Conservation (phyloP, 2,888 invertebrate species). For the Philereme transversata region DNA sequence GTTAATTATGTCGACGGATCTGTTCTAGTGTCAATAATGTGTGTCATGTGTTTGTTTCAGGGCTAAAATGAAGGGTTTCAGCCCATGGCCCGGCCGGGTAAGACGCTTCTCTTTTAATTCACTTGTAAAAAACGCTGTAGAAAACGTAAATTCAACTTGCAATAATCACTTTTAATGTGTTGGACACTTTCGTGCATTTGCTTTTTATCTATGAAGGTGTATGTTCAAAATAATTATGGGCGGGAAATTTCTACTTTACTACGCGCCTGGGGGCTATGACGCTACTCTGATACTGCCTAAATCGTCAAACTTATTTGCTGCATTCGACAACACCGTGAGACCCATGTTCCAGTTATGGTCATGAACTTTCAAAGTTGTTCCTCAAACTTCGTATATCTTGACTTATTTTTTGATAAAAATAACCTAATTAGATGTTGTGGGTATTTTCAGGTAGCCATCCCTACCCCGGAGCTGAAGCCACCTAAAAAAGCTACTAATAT, state of each 20-base stretch:
- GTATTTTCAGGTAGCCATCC: constrained; percentile 90
- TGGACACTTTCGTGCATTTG: constrained; percentile 25
- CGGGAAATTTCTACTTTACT: constrained; percentile 57
- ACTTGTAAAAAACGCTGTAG: constrained; percentile 27
- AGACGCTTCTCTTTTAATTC: constrained; percentile 79
- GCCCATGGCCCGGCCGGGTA: constrained; percentile 98
- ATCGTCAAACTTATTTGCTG: constrained; percentile 13
- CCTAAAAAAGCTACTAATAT: constrained; percentile 88
- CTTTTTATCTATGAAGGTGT: constrained; percentile 39
- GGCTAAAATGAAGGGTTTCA: constrained; percentile 99
- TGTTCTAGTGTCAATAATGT: constrained; percentile 37
- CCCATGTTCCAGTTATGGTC: neutral
- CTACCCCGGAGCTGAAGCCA: constrained; percentile 90
- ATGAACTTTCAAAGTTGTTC: neutral
- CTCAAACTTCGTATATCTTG: neutral
- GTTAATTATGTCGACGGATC: constrained; percentile 64
- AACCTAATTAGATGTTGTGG: constrained; percentile 49
- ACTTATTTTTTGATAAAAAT: constrained; percentile 26
- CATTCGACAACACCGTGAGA: constrained; percentile 1
- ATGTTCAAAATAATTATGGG: constrained; percentile 44
- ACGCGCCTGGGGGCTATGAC: constrained; percentile 40
- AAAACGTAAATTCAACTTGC: constrained; percentile 17
- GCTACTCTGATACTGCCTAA: constrained; percentile 35
- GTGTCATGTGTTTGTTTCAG: constrained; percentile 83
- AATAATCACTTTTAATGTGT: constrained; percentile 15